Evolutionary conservation across 2,797 vertebrate genomes (phyloP).

Genomic region (Centroberyx gerrardi): DNA sequence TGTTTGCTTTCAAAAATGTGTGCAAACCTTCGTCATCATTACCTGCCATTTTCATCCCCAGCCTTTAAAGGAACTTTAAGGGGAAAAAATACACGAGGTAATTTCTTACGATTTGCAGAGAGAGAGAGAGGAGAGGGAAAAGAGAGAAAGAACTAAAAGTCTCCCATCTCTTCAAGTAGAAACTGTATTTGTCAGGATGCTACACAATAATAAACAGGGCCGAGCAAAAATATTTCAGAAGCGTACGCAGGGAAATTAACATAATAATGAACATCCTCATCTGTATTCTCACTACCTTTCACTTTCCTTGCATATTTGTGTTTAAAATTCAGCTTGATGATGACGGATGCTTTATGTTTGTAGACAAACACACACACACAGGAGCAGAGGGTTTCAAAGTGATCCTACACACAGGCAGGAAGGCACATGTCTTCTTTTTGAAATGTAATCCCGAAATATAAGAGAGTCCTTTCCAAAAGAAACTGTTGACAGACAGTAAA

Average conservation of each 20-base stretch:
- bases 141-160: constrained; percentile 62
- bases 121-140: background rate
- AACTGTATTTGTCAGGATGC: constrained; percentile 45
- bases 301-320: background rate
- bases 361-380: too few relatives aligned
- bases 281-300: background rate
- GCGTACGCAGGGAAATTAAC: constrained; percentile 3
- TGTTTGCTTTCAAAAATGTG: constrained; percentile 89
- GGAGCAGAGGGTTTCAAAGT: too few relatives aligned
- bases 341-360: background rate
- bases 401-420: too few relatives aligned
- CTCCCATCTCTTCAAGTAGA: constrained; percentile 25
- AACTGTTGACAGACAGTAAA: background rate
- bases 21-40: constrained; percentile 94
- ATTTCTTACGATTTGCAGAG: constrained; percentile 77
- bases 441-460: too few relatives aligned
- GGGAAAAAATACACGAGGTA: constrained; percentile 78
- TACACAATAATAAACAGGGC: constrained; percentile 37
- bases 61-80: constrained; percentile 76
- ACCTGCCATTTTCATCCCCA: constrained; percentile 88
- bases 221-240: constrained; percentile 21
- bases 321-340: background rate
- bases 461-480: too few relatives aligned
- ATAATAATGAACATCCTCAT: constrained; percentile 19
- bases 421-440: too few relatives aligned